Evolutionary conservation across 2,888 invertebrate species (phyloP), one percentile per base, ranked within the genome.

Genomic region (Schizotus pectinicornis): DNA sequence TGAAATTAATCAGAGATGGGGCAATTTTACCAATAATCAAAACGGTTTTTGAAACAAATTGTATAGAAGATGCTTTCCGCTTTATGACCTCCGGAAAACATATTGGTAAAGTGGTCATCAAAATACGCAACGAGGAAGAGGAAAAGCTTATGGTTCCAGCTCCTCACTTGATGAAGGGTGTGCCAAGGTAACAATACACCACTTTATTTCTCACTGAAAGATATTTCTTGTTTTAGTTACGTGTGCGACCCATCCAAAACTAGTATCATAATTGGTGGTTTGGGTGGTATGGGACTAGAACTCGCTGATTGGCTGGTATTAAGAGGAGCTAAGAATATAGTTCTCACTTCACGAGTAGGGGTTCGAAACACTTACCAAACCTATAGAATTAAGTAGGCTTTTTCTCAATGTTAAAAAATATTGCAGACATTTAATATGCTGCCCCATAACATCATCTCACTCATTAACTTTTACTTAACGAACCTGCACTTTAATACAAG

Each of bases 231-330:
- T 56, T 42, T 7, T 11, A 61, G 64, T 31, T 62, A 55, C 35
- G 9, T 37, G 7, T 56, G 56, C 34, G 33, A 50, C 45, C 33
- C 38, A n/a, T n/a, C 33, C 6, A 57, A 52, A 71, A 60, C 83
- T 7, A 85, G 91, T 79, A 71, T 91, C 0, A 83, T 91, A 22
- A 22, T 88, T 1, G 91, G 91, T 7, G 95, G 96, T 39, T 83
- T 97, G 0, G 97, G 97, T 38, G 96, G 96, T 0, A 94, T 97
- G 73, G 96, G 96, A 3, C 81, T 97, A 43, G 96, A 97, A 77
- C 78, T 96, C 43, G 88, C 89, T 0, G 90, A 94, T 70, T 95
- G 94, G 93, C 81, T 97, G 69, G 85, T 94, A 43, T 77, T 91
- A 49, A 84, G 95, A 62, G 95, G 95, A 0, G 94, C 90, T 0